Evolutionary conservation across 2,113 vertebrate genomes (phyloP), one percentile per base, ranked within the genome.

Genomic region (Ammospiza nelsoni): DNA sequence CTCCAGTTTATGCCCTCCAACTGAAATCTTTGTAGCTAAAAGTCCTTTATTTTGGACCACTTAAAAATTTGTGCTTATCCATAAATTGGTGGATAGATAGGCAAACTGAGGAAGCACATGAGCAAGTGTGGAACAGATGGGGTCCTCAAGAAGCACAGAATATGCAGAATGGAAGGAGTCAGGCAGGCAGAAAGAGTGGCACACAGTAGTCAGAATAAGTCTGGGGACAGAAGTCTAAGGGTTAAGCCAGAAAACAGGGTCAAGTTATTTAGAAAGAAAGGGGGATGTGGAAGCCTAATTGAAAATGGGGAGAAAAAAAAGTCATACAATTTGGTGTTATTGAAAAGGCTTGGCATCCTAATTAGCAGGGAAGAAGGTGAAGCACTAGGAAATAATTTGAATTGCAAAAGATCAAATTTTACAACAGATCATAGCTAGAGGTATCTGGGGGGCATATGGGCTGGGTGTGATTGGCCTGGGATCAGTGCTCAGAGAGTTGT

Each of bases 401-500:
- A 51, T 48, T 67, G 19, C 3, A 14, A 65, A 72, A 85, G 13
- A 12, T 69, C n/a, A 51, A 31, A 61, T 12, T 86, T 92, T 83
- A 35, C 29, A 77, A 19, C 3, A 37, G 43, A 55, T 57, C 0
- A 0, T 59, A 87, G 84, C 9, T 61, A 44, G 73, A 91, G 21
- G 46, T 86, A 17, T 15, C 22, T 20, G 27, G 17, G 29, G 11
- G 11, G 5, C 23, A n/a, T 5, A 1, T 25, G 22, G 43, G 15
- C 5, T 62, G 35, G 44, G 49, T 67, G 21, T 1, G 1, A 7
- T 43, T 55, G 23, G 43, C 29, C 29, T 65, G 29, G 18, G 29
- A 29, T 39, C 62, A 57, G 58, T 0, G 0, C 35, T 88, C 25
- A 44, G 15, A 28, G 22, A 37, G 28, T 37, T 0, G 0, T 24